Conservation (phyloP, 2,888 invertebrate species). For the Ophion ventricosus region DNA sequence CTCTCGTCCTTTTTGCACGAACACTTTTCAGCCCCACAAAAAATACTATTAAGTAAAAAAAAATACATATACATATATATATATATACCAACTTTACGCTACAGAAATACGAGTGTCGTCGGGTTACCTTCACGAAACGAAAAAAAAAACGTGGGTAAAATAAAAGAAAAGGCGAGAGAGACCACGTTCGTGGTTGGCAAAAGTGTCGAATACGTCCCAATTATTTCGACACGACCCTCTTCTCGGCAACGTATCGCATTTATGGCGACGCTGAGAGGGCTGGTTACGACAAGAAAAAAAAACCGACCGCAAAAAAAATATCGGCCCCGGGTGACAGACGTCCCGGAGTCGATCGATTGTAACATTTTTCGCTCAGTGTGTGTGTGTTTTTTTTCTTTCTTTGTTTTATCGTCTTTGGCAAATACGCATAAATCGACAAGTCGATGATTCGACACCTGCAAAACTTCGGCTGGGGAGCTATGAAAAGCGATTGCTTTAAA, state of each 20-base stretch:
- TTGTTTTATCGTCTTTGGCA: neutral
- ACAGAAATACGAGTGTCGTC: neutral
- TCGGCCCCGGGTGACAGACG: conserved; percentile 38
- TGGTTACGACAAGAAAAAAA: neutral
- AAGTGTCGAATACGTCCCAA: conserved; percentile 36
- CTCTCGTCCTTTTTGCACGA: no score
- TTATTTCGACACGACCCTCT: conserved; percentile 55
- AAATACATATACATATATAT: no score
- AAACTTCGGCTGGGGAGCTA: no score
- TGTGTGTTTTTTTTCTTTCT: neutral
- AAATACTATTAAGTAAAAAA: neutral
- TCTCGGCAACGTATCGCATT: conserved; percentile 37
- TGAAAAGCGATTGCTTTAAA: no score
- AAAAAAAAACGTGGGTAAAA: neutral
- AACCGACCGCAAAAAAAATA: conserved; percentile 21
- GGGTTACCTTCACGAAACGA: conserved; percentile 32
- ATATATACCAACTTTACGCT: neutral
- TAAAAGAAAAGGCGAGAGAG: neutral
- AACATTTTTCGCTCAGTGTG: neutral
- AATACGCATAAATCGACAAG: neutral
- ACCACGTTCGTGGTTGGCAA: neutral
- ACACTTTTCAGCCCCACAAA: no score
- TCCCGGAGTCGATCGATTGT: conserved; percentile 8
- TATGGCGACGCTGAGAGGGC: conserved; percentile 29
- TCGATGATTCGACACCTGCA: neutral